Conservation (phyloP, 2,888 invertebrate species). For the Caradrina kadenii region DNA sequence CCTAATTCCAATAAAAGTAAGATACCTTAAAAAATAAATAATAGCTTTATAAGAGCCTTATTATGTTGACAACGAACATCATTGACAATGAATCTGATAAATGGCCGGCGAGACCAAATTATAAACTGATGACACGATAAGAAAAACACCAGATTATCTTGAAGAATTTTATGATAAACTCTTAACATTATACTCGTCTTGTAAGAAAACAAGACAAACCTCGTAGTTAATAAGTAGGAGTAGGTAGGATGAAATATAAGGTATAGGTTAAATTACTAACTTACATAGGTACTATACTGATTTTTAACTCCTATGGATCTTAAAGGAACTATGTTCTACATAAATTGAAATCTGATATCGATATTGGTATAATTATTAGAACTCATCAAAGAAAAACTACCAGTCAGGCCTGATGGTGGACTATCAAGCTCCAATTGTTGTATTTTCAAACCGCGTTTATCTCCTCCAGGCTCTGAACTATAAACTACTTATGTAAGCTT, state of each 20-base stretch:
- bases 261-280: not conserved
- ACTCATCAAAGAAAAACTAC: no score
- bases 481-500: no score
- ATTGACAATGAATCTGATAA: conserved; percentile 62
- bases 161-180: conserved; percentile 49
- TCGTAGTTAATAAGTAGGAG: conserved; percentile 33
- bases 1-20: conserved; percentile 1
- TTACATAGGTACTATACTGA: not conserved
- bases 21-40: conserved; percentile 13
- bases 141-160: conserved; percentile 52
- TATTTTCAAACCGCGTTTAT: no score
- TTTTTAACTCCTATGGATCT: no score
- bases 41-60: conserved; percentile 35
- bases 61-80: conserved; percentile 53
- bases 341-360: no score
- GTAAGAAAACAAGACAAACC: conserved; percentile 18
- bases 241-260: conserved; percentile 5
- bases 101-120: conserved; percentile 51
- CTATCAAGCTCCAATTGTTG: no score
- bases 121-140: conserved; percentile 58
- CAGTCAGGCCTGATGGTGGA: no score
- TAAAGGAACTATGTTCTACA: no score
- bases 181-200: conserved; percentile 40
- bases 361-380: no score
- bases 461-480: no score